phyloP scores from a whole-genome alignment of 2,797 vertebrate species.

The Thaleichthys pacificus region DNA sequence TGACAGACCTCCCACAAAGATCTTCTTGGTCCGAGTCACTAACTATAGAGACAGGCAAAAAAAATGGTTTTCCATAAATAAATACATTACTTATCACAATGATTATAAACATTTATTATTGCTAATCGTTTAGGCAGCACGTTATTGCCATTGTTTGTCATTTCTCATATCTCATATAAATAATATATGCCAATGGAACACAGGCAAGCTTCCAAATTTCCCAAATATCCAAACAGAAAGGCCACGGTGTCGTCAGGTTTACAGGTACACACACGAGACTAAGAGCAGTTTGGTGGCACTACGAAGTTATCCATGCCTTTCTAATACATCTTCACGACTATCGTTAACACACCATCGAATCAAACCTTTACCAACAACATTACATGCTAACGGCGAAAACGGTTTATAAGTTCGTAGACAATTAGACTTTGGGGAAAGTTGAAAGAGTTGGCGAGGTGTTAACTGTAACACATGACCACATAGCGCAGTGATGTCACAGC shows the following conservation, averaged over 20 bases:
- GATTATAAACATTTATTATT: background rate
- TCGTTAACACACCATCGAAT: background rate
- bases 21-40: conserved; percentile 99
- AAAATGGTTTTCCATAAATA: background rate
- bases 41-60: conserved; percentile 75
- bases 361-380: background rate
- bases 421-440: conserved; percentile 18
- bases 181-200: background rate
- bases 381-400: background rate
- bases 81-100: too few species aligned
- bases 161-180: conserved; percentile 1
- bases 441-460: conserved; percentile 34
- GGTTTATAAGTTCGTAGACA: background rate
- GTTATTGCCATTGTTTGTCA: background rate
- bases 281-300: background rate
- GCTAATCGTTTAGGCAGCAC: background rate
- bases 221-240: background rate
- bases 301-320: too few species aligned
- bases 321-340: too few species aligned
- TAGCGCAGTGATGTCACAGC: conserved; percentile 42
- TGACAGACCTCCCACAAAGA: conserved; percentile 96
- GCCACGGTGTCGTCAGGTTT: background rate
- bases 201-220: background rate
- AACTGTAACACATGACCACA: conserved; percentile 22
- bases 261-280: background rate